Evolutionary conservation across 1,140 invertebrate genomes (phyloP).

Genomic region (Calephelis virginiensis): DNA sequence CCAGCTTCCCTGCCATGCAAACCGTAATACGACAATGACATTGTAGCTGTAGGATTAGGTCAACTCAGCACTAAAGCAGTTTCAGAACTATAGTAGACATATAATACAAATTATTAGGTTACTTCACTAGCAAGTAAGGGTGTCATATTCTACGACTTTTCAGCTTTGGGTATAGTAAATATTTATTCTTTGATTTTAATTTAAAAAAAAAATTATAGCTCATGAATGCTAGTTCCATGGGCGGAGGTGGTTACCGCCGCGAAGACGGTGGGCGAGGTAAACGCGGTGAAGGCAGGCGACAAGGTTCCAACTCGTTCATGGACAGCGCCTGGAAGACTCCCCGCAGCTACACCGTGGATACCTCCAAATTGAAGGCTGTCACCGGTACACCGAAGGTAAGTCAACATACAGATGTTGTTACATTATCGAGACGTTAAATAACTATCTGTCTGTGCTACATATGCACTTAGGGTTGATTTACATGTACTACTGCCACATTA

Average conservation of each 20-base stretch:
- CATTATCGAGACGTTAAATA: no score
- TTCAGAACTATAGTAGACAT: no score
- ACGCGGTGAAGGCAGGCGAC: constrained; percentile 45
- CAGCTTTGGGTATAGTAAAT: not conserved
- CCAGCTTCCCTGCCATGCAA: no score
- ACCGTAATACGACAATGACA: no score
- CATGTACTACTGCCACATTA: no score
- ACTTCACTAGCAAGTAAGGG: no score
- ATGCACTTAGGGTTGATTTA: no score
- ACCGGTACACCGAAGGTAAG: constrained; percentile 46
- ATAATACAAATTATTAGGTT: no score
- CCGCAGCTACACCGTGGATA: constrained; percentile 54
- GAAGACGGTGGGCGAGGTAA: constrained; percentile 58
- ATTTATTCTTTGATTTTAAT: not conserved
- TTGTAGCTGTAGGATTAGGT: no score
- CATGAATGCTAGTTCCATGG: constrained; percentile 54
- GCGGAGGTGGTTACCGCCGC: constrained; percentile 47
- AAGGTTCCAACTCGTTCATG: constrained; percentile 48
- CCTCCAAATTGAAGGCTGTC: constrained; percentile 58
- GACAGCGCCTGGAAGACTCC: constrained; percentile 61
- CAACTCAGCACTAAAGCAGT: no score
- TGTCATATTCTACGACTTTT: not conserved
- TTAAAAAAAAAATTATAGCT: constrained; percentile 33
- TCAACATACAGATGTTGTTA: not conserved
- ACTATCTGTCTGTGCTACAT: no score